These are phyloP conservation scores for Drosophila tanythrix DNA, from an alignment of 2,888 invertebrate genomes.

Conservation along the genomic window DNA sequence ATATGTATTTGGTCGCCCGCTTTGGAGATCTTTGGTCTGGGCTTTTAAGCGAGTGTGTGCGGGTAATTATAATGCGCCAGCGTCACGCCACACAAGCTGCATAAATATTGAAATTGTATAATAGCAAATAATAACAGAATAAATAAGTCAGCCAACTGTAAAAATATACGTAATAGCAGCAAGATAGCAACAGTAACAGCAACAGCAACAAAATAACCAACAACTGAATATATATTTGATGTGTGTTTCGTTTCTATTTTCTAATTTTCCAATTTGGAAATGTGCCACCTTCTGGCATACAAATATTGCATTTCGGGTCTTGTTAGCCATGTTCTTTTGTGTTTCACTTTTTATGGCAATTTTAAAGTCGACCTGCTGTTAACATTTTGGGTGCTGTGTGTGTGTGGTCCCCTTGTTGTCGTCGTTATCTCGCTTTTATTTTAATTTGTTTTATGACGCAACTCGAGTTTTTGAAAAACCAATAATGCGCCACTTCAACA, in stretches of 20 bases:
- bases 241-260: slow-evolving; percentile 26
- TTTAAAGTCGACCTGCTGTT: slow-evolving; percentile 22
- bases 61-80: slow-evolving; percentile 70
- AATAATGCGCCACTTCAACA: slow-evolving; percentile 65
- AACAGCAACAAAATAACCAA: slow-evolving; percentile 24
- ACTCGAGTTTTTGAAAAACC: slow-evolving; percentile 63
- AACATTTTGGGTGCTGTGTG: slow-evolving; percentile 1
- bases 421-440: slow-evolving; percentile 40
- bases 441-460: slow-evolving; percentile 68
- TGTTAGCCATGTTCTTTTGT: slow-evolving; percentile 2
- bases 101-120: slow-evolving; percentile 78
- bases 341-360: background rate
- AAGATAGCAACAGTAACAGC: slow-evolving; percentile 22
- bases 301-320: slow-evolving; percentile 1
- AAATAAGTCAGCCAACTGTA: slow-evolving; percentile 68
- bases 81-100: slow-evolving; percentile 75
- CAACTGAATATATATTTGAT: slow-evolving; percentile 51
- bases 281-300: slow-evolving; percentile 8
- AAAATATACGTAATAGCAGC: slow-evolving; percentile 65
- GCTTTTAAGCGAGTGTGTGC: slow-evolving; percentile 10
- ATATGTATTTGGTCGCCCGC: background rate
- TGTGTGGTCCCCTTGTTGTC: background rate
- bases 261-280: slow-evolving; percentile 9
- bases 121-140: slow-evolving; percentile 65
- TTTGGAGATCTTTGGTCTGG: slow-evolving; percentile 11